phyloP scores from a whole-genome alignment of 2,888 invertebrate genomes.

The Lysandra coridon region DNA sequence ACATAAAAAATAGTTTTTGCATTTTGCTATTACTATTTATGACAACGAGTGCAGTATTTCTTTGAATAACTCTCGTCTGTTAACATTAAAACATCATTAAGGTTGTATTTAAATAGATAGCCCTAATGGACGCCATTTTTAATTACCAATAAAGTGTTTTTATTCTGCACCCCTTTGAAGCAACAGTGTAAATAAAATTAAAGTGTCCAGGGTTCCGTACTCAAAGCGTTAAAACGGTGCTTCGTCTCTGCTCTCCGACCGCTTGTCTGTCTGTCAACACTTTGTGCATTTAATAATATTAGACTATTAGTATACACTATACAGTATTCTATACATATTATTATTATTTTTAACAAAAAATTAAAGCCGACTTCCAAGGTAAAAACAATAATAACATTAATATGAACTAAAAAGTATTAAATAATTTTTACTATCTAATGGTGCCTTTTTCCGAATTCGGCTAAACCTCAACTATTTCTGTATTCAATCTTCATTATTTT shows the following conservation, averaged over 20 bases:
- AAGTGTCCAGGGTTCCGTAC: neutral
- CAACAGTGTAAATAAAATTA: conserved; percentile 16
- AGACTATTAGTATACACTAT: no score
- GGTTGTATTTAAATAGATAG: conserved; percentile 2
- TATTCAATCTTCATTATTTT: no score
- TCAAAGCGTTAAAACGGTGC: neutral
- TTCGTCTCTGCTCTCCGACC: neutral
- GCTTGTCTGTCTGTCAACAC: neutral
- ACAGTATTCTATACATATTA: no score
- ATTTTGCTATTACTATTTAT: neutral
- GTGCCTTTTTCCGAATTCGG: no score
- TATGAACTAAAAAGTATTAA: no score
- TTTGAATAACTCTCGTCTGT: neutral
- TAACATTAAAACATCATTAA: neutral
- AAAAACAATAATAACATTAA: no score
- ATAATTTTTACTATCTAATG: no score
- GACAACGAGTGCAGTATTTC: neutral
- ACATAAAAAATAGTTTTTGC: neutral
- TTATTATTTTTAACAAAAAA: no score
- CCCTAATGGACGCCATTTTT: neutral
- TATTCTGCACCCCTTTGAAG: conserved; percentile 22
- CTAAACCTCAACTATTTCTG: no score
- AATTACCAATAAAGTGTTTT: conserved; percentile 21
- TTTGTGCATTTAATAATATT: neutral
- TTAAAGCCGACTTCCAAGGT: no score